phyloP scores from a whole-genome alignment of 1,140 invertebrate genomes.

The Drosophila watanabei region DNA sequence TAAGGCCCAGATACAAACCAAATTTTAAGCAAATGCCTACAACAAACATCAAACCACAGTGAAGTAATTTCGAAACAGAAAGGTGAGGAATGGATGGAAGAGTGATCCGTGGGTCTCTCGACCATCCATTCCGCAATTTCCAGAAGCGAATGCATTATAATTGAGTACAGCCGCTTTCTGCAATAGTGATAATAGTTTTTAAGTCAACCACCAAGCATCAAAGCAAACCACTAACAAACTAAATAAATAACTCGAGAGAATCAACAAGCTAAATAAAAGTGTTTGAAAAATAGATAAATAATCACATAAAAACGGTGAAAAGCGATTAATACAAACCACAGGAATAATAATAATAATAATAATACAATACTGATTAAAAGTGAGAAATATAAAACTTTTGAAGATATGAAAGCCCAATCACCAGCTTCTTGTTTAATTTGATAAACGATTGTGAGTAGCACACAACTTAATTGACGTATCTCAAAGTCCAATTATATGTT shows the following conservation, averaged over 20 bases:
- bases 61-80: conserved; percentile 52
- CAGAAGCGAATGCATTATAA: conserved; percentile 46
- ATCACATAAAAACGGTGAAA: conserved; percentile 62
- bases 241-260: conserved; percentile 54
- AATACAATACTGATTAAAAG: conserved; percentile 12
- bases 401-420: conserved; percentile 40
- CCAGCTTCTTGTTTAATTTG: conserved; percentile 50
- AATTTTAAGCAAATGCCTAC: conserved; percentile 73
- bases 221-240: conserved; percentile 50
- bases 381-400: conserved; percentile 5
- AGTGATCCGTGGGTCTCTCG: background rate
- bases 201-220: conserved; percentile 70
- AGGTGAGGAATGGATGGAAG: background rate
- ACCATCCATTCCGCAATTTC: conserved; percentile 11
- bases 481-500: conserved; percentile 33
- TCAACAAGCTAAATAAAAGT: conserved; percentile 41
- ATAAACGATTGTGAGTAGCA: conserved; percentile 34
- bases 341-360: conserved; percentile 24
- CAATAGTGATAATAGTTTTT: conserved; percentile 86
- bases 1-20: conserved; percentile 23
- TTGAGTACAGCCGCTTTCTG: conserved; percentile 85
- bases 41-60: conserved; percentile 60
- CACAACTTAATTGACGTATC: conserved; percentile 27
- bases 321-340: conserved; percentile 36
- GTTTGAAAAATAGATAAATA: conserved; percentile 63